These are phyloP conservation scores for Empidonax alnorum DNA, from an alignment of 2,113 vertebrate species.

Conservation along the genomic window DNA sequence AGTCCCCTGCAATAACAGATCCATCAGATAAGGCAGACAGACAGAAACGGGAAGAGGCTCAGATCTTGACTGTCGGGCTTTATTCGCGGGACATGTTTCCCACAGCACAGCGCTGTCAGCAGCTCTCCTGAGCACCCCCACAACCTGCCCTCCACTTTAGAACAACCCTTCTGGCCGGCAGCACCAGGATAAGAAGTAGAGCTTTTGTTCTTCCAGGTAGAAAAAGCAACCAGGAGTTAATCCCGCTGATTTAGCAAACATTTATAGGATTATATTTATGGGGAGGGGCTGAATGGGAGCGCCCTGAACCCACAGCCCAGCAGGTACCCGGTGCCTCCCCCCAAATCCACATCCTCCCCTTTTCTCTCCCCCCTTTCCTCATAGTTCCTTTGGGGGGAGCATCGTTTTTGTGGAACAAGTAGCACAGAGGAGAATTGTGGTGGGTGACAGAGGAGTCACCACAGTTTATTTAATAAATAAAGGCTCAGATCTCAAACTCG, in stretches of 20 bases:
- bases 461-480: not conserved
- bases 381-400: not conserved
- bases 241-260: not conserved
- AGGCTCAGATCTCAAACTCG: not conserved
- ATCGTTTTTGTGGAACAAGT: not conserved
- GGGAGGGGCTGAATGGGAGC: not conserved
- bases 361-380: not conserved
- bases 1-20: not conserved
- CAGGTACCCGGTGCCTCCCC: not conserved
- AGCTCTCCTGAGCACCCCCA: no score
- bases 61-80: rapidly evolving
- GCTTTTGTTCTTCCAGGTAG: not conserved
- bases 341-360: rapidly evolving
- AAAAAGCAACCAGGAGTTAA: not conserved
- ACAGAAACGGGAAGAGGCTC: not conserved
- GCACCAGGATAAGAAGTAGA: not conserved
- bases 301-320: not conserved
- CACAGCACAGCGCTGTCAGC: no score
- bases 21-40: not conserved
- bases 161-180: no score
- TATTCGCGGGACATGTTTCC: not conserved
- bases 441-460: not conserved
- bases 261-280: not conserved
- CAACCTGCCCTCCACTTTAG: no score
- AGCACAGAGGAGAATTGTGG: not conserved